Evolutionary conservation across 2,113 vertebrate species (phyloP).

Genomic region (Pluvialis apricaria): DNA sequence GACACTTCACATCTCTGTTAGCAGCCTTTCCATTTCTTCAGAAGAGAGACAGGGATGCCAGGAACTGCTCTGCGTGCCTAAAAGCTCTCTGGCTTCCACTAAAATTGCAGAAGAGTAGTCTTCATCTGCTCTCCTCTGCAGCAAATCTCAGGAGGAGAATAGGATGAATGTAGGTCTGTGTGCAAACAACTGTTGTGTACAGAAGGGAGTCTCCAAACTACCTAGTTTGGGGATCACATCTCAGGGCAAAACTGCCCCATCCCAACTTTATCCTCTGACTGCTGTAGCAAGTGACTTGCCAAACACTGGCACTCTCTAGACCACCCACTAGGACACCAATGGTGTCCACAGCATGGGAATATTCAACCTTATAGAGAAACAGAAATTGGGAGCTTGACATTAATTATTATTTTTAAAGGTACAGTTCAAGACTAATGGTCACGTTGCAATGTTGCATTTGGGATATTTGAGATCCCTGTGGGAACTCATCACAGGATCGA

Average conservation of each 20-base stretch:
- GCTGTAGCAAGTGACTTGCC: background rate
- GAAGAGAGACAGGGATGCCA: background rate
- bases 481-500: background rate
- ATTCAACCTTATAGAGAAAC: background rate
- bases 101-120: background rate
- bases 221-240: background rate
- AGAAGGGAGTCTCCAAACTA: background rate
- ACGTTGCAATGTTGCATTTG: background rate
- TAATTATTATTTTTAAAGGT: background rate
- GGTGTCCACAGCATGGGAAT: background rate
- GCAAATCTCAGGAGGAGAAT: background rate
- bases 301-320: background rate
- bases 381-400: background rate
- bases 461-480: background rate
- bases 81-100: background rate
- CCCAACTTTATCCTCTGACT: background rate
- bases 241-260: background rate
- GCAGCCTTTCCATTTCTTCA: background rate
- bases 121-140: background rate
- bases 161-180: background rate
- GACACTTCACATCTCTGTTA: background rate
- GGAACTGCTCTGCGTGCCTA: background rate
- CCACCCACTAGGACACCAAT: background rate
- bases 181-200: background rate
- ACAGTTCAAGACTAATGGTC: background rate